Evolutionary conservation across 2,113 vertebrate genomes (phyloP), one percentile per base, ranked within the genome.

Genomic region (Equus przewalskii): DNA sequence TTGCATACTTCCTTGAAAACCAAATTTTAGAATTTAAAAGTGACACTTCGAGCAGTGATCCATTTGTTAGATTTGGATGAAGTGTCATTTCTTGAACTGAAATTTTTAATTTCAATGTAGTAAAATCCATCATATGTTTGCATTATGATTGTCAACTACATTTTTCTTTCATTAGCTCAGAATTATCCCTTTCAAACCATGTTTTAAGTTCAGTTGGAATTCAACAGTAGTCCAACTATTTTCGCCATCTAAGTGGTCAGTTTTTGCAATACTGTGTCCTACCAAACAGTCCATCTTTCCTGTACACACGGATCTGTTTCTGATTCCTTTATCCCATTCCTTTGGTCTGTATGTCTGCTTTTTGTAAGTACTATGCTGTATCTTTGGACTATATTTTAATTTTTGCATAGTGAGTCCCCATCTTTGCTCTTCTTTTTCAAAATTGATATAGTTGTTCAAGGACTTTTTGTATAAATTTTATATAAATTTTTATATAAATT

Each of bases 1-100:
- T 94, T 78, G 36, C 19, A 44, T 69, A 89, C 86, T 94, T 97
- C 30, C 70, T 93, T 79, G 49, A 84, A 78, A 79, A 49, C 9
- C 9, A 46, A 60, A 12, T 91, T 82, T 93, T 51, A 78, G 19
- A 51, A 78, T 78, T 87, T 95, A 65, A 95, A 95, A 78, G 9
- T 76, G 54, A 87, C 62, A 78, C 79, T 84, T 58, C 49, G 79
- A 65, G 21, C 41, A 65, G 56, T 70, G 33, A 83, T 83, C 9
- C 33, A 30, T 41, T 76, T 60, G 9, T 67, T 95, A 78, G 36
- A 30, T 72, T 86, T 69, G n/a, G 0, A 60, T 15, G 81, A 51
- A 4, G 0, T 83, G 8, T 60, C 33, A 13, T 91, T 95, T 85
- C 11, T 93, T 82, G 24, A 92, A 58, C 9, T 65, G 1, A 33